These are phyloP conservation scores for Dasypogon diadema DNA, from an alignment of 2,888 invertebrate species.

Conservation along the genomic window DNA sequence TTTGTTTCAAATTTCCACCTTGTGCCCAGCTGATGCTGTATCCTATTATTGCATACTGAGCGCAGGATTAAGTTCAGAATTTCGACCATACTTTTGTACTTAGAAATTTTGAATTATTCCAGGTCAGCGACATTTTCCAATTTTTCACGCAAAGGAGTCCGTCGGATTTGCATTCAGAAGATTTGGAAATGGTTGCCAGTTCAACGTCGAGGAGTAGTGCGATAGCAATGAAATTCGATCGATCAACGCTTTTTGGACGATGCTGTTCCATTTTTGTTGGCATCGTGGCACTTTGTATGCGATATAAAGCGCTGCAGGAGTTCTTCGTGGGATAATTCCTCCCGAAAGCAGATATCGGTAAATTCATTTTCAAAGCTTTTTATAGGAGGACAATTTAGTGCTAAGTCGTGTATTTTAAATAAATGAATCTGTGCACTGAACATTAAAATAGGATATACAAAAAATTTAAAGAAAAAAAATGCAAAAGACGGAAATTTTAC, in stretches of 20 bases:
- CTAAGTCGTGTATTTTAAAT: slow-evolving; percentile 44
- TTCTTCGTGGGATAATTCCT: slow-evolving; percentile 59
- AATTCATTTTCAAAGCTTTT: slow-evolving; percentile 38
- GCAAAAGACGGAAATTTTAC: neutral
- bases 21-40: neutral
- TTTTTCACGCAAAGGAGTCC: slow-evolving; percentile 74
- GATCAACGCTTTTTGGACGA: neutral
- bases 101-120: slow-evolving; percentile 56
- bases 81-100: slow-evolving; percentile 11
- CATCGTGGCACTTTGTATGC: slow-evolving; percentile 56
- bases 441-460: slow-evolving; percentile 11
- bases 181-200: slow-evolving; percentile 68
- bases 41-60: neutral
- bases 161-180: slow-evolving; percentile 66
- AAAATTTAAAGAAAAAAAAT: neutral
- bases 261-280: slow-evolving; percentile 38
- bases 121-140: slow-evolving; percentile 80
- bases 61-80: slow-evolving; percentile 18
- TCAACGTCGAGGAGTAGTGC: slow-evolving; percentile 67
- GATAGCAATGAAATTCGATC: slow-evolving; percentile 31
- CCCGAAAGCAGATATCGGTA: slow-evolving; percentile 15
- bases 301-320: slow-evolving; percentile 57
- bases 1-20: slow-evolving; percentile 3
- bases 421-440: slow-evolving; percentile 45
- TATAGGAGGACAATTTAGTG: slow-evolving; percentile 45